Conservation (phyloP, 2,797 vertebrate species). For the Eidolon dupreanum region DNA sequence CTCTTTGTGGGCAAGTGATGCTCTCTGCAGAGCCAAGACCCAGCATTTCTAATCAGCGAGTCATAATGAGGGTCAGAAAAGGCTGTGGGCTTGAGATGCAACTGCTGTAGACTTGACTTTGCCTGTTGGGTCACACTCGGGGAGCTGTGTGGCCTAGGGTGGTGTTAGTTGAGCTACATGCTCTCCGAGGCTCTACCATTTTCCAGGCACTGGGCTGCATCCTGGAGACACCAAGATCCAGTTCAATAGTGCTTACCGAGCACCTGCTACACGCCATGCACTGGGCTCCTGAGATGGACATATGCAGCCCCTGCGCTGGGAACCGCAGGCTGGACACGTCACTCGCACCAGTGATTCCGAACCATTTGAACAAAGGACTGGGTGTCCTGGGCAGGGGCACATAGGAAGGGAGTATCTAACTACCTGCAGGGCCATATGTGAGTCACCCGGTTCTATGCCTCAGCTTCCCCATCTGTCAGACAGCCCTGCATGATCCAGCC, state of each 20-base stretch:
- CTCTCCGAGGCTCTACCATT: neutral
- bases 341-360: neutral
- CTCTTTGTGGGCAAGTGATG: neutral
- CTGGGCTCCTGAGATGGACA: neutral
- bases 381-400: neutral
- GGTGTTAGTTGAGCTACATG: accelerated
- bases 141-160: neutral
- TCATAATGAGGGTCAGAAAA: neutral
- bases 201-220: neutral
- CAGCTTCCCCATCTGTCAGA: neutral
- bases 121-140: neutral
- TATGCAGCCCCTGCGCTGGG: neutral
- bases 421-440: accelerated
- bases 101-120: too few species aligned
- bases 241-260: neutral
- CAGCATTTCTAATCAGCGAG: too few species aligned
- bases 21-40: neutral
- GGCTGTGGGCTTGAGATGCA: accelerated
- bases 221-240: neutral
- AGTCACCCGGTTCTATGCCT: neutral
- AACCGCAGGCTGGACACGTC: neutral
- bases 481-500: neutral
- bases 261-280: neutral
- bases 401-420: neutral
- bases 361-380: neutral